phyloP scores from a whole-genome alignment of 2,113 vertebrate species.

The Spermophilus dauricus region DNA sequence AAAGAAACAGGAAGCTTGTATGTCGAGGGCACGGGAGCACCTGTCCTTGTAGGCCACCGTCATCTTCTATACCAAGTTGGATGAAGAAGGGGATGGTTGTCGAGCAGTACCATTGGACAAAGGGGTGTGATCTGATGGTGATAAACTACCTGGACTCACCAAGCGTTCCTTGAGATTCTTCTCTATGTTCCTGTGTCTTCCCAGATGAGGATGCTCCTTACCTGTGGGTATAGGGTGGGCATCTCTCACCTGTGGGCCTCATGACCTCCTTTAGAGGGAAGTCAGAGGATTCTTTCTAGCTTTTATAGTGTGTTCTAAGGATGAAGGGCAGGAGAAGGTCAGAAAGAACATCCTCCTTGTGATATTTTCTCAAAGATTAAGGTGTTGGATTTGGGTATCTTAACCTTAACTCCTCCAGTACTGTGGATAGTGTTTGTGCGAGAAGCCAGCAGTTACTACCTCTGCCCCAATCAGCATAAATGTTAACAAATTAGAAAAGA shows the following conservation, averaged over 20 bases:
- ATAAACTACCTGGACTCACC: neutral
- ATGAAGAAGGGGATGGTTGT: neutral
- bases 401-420: neutral
- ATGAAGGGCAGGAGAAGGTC: neutral
- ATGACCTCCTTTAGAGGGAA: neutral
- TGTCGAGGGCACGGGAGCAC: no score
- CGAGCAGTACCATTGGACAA: neutral
- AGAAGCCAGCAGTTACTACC: neutral
- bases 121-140: neutral
- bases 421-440: rapidly evolving
- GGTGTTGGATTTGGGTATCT: neutral
- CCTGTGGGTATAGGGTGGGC: neutral
- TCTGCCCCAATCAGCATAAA: no score
- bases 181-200: neutral
- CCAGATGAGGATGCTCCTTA: neutral
- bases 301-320: neutral
- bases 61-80: neutral
- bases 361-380: neutral
- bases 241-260: neutral
- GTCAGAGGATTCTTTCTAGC: neutral
- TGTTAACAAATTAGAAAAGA: neutral
- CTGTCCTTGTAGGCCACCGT: no score
- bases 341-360: neutral
- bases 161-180: neutral
- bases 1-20: neutral